A percentile compares a stretch with the other conserved stretches of the same genome.
phyloP scores from a whole-genome alignment of 2,113 vertebrate species.

The Pycnonotus jocosus region DNA sequence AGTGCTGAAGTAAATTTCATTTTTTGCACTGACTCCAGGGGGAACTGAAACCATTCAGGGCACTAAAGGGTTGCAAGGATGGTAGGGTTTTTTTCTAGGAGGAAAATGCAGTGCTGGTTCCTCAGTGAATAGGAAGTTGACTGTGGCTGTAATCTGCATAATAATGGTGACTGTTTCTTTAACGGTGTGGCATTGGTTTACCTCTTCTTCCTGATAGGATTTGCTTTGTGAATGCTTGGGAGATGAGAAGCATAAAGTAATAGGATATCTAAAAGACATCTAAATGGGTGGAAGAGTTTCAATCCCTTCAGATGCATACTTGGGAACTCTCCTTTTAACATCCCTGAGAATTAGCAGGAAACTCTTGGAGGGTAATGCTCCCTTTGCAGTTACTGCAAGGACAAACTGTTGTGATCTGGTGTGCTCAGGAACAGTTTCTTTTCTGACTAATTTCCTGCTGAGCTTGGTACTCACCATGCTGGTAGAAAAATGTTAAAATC shows the following conservation, averaged over 20 bases:
- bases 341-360: background rate
- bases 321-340: background rate
- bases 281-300: background rate
- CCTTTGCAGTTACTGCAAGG: background rate
- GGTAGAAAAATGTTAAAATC: background rate
- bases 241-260: background rate
- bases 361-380: background rate
- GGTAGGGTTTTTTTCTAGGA: background rate
- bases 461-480: background rate
- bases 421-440: background rate
- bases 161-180: background rate
- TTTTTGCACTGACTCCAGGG: background rate
- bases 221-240: background rate
- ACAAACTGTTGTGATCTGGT: background rate
- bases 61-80: background rate
- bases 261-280: background rate
- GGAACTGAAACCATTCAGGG: background rate
- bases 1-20: background rate
- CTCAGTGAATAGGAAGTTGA: background rate
- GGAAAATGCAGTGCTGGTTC: background rate
- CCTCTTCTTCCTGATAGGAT: background rate
- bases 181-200: background rate
- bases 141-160: background rate
- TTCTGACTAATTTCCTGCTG: background rate
- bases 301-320: background rate